Percentiles rank a stretch among this genome's conserved stretches.
phyloP scores from a whole-genome alignment of 2,797 vertebrate genomes.

The Amblyraja radiata region DNA sequence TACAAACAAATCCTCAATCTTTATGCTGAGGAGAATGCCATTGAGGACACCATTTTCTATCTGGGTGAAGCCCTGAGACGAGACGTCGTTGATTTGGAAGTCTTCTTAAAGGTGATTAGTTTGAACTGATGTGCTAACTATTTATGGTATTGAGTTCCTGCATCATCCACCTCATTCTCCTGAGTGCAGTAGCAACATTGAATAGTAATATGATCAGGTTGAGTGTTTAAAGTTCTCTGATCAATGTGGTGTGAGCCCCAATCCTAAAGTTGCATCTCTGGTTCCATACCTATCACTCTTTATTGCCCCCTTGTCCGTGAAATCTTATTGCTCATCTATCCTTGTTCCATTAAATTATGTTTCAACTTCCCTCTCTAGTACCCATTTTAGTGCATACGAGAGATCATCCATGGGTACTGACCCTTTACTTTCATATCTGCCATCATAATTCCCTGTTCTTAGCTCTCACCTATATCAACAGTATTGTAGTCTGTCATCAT shows the following conservation, averaged over 20 bases:
- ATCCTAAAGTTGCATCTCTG: not conserved
- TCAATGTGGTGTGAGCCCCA: not conserved
- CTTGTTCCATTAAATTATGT: too few species aligned
- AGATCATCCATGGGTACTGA: too few species aligned
- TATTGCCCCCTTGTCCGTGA: not conserved
- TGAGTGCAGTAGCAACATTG: not conserved
- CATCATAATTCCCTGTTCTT: too few species aligned
- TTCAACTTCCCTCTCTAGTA: too few species aligned
- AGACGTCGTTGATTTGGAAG: slow-evolving; percentile 93
- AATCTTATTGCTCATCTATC: too few species aligned
- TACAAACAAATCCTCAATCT: slow-evolving; percentile 98
- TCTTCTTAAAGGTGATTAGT: slow-evolving; percentile 85
- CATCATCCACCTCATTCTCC: not conserved
- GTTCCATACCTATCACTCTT: too few species aligned
- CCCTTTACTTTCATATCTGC: too few species aligned
- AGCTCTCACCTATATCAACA: too few species aligned
- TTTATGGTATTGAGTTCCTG: not conserved
- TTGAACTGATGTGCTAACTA: not conserved
- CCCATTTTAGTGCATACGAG: too few species aligned
- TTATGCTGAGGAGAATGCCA: slow-evolving; percentile 96
- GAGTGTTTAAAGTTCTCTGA: not conserved
- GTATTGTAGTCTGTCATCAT: too few species aligned
- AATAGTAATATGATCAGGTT: not conserved
- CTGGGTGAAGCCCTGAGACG: slow-evolving; percentile 90
- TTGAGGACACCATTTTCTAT: slow-evolving; percentile 98